Conservation (phyloP, 2,888 invertebrate genomes). For the Epinotia brunnichana region DNA sequence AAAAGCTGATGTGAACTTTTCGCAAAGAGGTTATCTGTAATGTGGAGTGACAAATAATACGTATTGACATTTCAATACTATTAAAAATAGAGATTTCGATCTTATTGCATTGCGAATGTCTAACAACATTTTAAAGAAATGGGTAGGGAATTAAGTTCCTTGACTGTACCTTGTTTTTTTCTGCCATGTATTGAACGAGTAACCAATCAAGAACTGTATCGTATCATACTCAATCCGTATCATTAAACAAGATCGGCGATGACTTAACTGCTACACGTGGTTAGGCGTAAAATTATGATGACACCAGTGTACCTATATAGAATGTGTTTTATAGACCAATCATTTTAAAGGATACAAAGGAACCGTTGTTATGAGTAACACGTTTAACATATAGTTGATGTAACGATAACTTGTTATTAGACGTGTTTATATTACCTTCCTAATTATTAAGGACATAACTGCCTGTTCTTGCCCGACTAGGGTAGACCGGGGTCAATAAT, state of each 20-base stretch:
- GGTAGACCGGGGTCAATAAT: too few species aligned
- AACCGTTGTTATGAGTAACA: conserved; percentile 44
- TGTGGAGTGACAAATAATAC: too few species aligned
- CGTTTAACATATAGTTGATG: conserved; percentile 31
- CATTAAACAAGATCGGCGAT: conserved; percentile 17
- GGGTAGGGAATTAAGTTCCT: too few species aligned
- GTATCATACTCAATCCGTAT: conserved; percentile 1
- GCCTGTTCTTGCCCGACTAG: neutral
- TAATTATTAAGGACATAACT: conserved; percentile 6
- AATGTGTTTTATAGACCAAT: conserved; percentile 44
- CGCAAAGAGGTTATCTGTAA: too few species aligned
- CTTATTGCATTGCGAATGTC: too few species aligned
- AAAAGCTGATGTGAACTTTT: too few species aligned
- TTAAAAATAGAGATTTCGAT: too few species aligned
- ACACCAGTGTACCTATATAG: conserved; percentile 50
- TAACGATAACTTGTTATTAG: conserved; percentile 29
- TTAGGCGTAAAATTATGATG: conserved; percentile 50
- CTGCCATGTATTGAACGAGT: too few species aligned
- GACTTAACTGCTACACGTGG: conserved; percentile 38
- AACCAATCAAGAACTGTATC: neutral
- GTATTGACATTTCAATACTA: too few species aligned
- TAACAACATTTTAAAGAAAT: too few species aligned
- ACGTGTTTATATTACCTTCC: neutral
- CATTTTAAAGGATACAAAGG: conserved; percentile 38
- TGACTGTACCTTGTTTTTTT: too few species aligned